phyloP scores from a whole-genome alignment of 1,140 invertebrate genomes.

The Formica exsecta region DNA sequence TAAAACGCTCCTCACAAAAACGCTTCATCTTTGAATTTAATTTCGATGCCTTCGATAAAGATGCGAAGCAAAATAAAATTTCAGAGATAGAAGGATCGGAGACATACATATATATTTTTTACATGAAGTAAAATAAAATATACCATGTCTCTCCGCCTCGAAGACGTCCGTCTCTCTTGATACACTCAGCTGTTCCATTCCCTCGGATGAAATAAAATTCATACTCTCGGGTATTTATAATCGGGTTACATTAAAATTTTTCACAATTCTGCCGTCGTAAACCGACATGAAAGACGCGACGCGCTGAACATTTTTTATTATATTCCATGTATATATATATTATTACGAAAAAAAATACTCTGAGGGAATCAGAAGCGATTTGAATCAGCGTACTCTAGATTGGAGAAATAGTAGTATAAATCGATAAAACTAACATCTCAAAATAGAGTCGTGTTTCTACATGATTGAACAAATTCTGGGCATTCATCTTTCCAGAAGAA shows the following conservation, averaged over 20 bases:
- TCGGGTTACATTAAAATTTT: conserved; percentile 33
- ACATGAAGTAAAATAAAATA: conserved; percentile 12
- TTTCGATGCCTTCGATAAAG: not conserved
- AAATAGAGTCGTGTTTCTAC: not conserved
- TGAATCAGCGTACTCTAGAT: not conserved
- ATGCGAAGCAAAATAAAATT: not conserved
- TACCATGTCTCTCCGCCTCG: too few species aligned
- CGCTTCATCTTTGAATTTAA: not conserved
- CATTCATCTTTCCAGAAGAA: not conserved
- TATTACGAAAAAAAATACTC: not conserved
- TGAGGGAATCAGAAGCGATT: not conserved
- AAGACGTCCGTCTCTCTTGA: not conserved
- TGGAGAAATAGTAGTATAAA: not conserved
- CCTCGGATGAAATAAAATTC: conserved; percentile 2
- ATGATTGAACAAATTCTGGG: not conserved
- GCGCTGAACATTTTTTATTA: not conserved
- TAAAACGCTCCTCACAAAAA: not conserved
- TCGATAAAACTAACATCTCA: conserved; percentile 1
- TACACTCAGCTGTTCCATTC: conserved; percentile 3
- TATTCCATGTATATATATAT: not conserved
- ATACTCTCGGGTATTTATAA: not conserved
- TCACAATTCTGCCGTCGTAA: not conserved
- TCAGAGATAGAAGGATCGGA: not conserved
- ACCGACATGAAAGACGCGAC: not conserved
- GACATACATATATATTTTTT: not conserved